Percentiles rank a stretch among this genome's conserved stretches.
These are phyloP conservation scores for Myripristis jacobus DNA, from an alignment of 2,797 vertebrate species.

Conservation along the genomic window DNA sequence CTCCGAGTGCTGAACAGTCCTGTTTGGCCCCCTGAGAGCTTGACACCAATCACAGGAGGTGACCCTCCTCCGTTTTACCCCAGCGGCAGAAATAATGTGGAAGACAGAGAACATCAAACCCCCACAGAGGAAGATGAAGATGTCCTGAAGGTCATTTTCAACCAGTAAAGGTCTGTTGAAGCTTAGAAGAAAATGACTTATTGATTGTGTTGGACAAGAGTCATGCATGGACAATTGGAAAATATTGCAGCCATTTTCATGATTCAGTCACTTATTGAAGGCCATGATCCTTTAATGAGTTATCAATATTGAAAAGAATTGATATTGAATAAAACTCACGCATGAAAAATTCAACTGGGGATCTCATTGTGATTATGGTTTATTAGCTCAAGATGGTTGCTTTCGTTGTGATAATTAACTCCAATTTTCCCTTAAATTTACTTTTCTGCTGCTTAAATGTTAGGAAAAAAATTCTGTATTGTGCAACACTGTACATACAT, in stretches of 20 bases:
- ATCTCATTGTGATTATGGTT: conserved; percentile 1
- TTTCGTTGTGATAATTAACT: not conserved
- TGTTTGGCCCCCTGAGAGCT: not conserved
- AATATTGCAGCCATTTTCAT: conserved; percentile 42
- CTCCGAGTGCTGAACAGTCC: not conserved
- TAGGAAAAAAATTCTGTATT: too few relatives aligned
- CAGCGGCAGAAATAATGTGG: not conserved
- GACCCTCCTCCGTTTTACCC: not conserved
- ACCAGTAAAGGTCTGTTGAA: not conserved
- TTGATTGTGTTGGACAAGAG: conserved; percentile 55
- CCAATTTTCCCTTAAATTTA: too few relatives aligned
- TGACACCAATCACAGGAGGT: conserved; percentile 3
- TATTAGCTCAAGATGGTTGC: conserved; percentile 3
- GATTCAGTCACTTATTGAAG: conserved; percentile 53
- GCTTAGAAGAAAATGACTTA: conserved; percentile 55
- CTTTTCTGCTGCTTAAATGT: too few relatives aligned
- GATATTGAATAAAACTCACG: conserved; percentile 56
- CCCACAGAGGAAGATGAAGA: not conserved
- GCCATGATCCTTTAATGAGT: conserved; percentile 52
- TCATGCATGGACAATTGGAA: conserved; percentile 61
- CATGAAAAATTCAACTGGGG: conserved; percentile 49
- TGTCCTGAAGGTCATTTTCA: conserved; percentile 53
- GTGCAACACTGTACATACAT: too few relatives aligned
- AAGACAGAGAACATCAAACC: conserved; percentile 19
- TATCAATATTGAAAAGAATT: conserved; percentile 55